Evolutionary conservation across 1,140 invertebrate genomes (phyloP).

Genomic region (Drosophila carrolli): DNA sequence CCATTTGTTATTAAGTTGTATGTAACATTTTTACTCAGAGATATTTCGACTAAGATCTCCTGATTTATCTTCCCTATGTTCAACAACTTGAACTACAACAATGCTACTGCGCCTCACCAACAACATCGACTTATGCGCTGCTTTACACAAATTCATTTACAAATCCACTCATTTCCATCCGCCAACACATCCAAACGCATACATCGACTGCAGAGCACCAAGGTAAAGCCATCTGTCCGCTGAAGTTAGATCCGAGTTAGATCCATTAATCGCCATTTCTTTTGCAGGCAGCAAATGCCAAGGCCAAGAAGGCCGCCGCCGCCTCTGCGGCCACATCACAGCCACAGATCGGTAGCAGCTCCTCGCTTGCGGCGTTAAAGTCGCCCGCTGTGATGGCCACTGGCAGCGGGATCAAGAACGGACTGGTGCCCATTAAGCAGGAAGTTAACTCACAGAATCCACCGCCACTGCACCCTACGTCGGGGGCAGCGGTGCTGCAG

Average conservation of each 20-base stretch:
- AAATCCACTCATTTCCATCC: constrained; percentile 11
- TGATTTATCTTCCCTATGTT: constrained; percentile 49
- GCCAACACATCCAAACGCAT: constrained; percentile 22
- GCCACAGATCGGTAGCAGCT: constrained; percentile 39
- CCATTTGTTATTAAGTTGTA: constrained; percentile 9
- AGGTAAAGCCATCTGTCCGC: constrained; percentile 57
- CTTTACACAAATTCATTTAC: constrained; percentile 21
- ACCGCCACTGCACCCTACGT: constrained; percentile 73
- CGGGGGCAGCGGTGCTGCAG: constrained; percentile 60
- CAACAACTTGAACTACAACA: constrained; percentile 42
- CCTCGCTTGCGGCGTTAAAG: constrained; percentile 27
- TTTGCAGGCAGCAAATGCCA: constrained; percentile 74
- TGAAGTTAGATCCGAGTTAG: neutral
- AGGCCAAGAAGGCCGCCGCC: constrained; percentile 83
- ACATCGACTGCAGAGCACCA: constrained; percentile 62
- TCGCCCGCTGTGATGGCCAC: constrained; percentile 22
- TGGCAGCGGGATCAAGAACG: constrained; percentile 59
- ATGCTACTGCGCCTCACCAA: constrained; percentile 34
- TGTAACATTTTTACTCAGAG: constrained; percentile 12
- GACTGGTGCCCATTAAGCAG: constrained; percentile 63
- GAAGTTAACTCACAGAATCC: constrained; percentile 83
- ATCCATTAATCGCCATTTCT: neutral
- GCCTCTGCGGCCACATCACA: constrained; percentile 68
- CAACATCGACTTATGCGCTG: constrained; percentile 49
- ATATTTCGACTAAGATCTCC: constrained; percentile 35